Conservation (phyloP, 2,888 invertebrate species). For the Apamea crenata region DNA sequence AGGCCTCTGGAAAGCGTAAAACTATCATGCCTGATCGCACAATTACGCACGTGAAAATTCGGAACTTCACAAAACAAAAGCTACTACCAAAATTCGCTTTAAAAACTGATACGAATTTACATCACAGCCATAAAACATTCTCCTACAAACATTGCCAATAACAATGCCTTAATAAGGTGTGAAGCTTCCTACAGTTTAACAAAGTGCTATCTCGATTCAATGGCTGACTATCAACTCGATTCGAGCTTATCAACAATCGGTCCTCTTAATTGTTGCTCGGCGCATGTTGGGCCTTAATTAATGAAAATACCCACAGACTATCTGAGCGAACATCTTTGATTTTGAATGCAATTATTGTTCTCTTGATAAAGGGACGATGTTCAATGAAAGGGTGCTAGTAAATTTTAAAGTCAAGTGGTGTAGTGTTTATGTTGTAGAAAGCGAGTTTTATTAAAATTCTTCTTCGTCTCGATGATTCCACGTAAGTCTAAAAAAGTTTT, state of each 20-base stretch:
- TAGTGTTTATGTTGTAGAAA: slow-evolving; percentile 19
- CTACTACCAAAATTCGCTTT: neutral
- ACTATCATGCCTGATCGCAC: neutral
- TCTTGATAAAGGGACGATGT: slow-evolving; percentile 83
- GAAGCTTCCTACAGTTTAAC: slow-evolving; percentile 80
- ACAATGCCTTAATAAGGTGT: slow-evolving; percentile 84
- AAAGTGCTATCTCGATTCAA: slow-evolving; percentile 77
- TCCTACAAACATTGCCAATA: slow-evolving; percentile 64
- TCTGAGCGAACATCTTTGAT: slow-evolving; percentile 87
- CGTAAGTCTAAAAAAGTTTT: neutral
- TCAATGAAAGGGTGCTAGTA: slow-evolving; percentile 67
- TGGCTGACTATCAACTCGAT: slow-evolving; percentile 81
- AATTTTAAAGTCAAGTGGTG: slow-evolving; percentile 40
- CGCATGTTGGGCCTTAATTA: slow-evolving; percentile 89
- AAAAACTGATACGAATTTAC: slow-evolving; percentile 30
- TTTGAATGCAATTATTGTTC: slow-evolving; percentile 90
- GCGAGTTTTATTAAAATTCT: neutral
- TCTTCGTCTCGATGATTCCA: neutral
- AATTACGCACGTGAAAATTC: neutral
- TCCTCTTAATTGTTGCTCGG: slow-evolving; percentile 87
- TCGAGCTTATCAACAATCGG: slow-evolving; percentile 86
- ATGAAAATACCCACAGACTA: slow-evolving; percentile 86
- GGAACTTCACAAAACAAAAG: neutral
- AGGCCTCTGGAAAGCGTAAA: neutral
- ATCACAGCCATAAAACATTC: slow-evolving; percentile 31